A percentile compares a stretch with the other conserved stretches of the same genome.
These are phyloP conservation scores for Carapus acus DNA, from an alignment of 2,797 vertebrate genomes.

Conservation along the genomic window DNA sequence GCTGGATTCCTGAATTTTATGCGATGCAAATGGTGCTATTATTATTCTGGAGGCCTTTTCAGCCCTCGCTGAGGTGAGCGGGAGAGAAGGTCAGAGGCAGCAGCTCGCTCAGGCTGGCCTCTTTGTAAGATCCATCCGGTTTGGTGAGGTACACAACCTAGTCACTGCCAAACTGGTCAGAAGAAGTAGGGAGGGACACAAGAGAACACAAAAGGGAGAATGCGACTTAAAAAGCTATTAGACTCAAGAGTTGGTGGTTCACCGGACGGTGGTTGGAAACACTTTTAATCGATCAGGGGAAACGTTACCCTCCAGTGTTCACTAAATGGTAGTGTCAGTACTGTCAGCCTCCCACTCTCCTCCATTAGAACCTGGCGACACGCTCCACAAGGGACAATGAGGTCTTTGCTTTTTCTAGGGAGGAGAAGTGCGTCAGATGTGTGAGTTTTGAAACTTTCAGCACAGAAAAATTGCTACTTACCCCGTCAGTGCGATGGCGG, in stretches of 20 bases:
- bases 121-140: conserved; percentile 75
- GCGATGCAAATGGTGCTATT: too few species aligned
- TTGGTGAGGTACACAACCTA: conserved; percentile 86
- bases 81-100: conserved; percentile 82
- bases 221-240: not conserved
- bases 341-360: conserved; percentile 63
- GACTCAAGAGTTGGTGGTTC: too few species aligned
- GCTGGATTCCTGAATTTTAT: too few species aligned
- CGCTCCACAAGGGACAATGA: conserved; percentile 84
- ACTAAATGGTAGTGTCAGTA: not conserved
- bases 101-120: conserved; percentile 79
- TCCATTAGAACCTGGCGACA: conserved; percentile 93
- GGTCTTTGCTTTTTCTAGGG: conserved; percentile 75
- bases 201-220: not conserved
- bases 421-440: too few species aligned
- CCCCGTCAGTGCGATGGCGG: conserved; percentile 87
- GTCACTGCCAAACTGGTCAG: conserved; percentile 78
- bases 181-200: too few species aligned
- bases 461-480: too few species aligned
- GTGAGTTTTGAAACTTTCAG: too few species aligned
- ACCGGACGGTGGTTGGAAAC: too few species aligned
- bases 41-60: conserved; percentile 19
- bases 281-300: conserved; percentile 12
- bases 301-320: not conserved
- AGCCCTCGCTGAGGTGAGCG: conserved; percentile 67